A percentile compares a stretch with the other conserved stretches of the same genome.
These are phyloP conservation scores for Gavia stellata DNA, from an alignment of 2,113 vertebrate species.

Conservation along the genomic window DNA sequence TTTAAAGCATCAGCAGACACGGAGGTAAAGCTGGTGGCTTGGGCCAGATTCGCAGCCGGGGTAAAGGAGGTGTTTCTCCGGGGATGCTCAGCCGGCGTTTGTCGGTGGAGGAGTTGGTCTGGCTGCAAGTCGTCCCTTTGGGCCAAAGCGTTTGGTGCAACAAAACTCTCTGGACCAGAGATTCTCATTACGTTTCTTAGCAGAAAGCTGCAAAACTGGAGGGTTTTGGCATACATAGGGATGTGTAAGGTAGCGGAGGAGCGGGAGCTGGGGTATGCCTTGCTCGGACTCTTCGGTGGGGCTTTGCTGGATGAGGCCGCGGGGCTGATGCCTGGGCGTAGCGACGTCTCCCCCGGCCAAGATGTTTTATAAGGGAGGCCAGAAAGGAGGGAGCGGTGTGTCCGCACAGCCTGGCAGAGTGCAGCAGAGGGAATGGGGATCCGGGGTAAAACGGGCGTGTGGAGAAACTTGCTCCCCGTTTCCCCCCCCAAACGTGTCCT, in stretches of 20 bases:
- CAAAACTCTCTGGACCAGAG: not conserved
- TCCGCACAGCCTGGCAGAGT: not conserved
- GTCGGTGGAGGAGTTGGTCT: not conserved
- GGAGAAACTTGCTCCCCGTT: accelerated
- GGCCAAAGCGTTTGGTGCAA: not conserved
- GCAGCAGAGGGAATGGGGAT: not conserved
- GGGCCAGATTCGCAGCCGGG: not conserved
- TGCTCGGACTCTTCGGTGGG: not conserved
- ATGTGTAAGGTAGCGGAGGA: not conserved
- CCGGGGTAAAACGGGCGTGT: not conserved
- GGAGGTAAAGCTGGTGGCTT: not conserved
- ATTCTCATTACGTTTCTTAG: not conserved
- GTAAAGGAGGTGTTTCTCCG: not conserved
- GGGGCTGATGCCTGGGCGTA: not conserved
- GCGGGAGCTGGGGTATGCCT: not conserved
- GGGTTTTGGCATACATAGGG: accelerated
- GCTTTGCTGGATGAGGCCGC: not conserved
- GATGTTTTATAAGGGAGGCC: not conserved
- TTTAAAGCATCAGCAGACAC: not conserved
- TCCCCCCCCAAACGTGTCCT: too few relatives aligned
- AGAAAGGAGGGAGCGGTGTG: not conserved
- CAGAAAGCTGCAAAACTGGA: not conserved
- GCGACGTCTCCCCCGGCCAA: not conserved
- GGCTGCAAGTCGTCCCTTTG: not conserved
- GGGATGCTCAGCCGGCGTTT: not conserved